phyloP scores from a whole-genome alignment of 1,140 invertebrate genomes.

The Megathymus violae region DNA sequence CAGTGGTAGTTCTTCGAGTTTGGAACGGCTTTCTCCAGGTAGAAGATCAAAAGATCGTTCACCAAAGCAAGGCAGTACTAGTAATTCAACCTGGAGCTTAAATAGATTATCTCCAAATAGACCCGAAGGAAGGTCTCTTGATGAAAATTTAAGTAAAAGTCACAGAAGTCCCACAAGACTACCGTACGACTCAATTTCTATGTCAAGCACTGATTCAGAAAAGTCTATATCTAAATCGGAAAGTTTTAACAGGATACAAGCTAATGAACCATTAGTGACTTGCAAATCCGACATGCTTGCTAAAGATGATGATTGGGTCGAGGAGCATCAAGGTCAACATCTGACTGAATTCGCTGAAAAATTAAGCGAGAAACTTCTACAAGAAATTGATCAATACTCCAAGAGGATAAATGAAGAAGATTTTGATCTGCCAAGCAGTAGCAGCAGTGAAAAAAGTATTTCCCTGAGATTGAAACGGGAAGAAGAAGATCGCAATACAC shows the following conservation, averaged over 20 bases:
- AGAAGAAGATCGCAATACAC: constrained; percentile 76
- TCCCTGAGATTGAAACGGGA: constrained; percentile 70
- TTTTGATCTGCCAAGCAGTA: constrained; percentile 79
- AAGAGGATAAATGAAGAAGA: constrained; percentile 82
- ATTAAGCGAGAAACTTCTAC: constrained; percentile 88
- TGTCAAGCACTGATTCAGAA: constrained; percentile 81
- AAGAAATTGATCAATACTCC: constrained; percentile 89
- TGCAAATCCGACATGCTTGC: constrained; percentile 81
- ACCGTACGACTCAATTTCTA: constrained; percentile 80
- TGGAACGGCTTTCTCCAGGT: constrained; percentile 80
- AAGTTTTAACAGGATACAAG: constrained; percentile 79
- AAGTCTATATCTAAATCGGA: constrained; percentile 82
- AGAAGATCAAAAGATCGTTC: constrained; percentile 81
- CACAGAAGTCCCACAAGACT: constrained; percentile 78
- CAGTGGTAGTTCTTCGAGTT: constrained; percentile 80
- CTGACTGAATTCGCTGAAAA: constrained; percentile 91
- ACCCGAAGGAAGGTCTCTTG: constrained; percentile 78
- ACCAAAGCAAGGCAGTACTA: constrained; percentile 80
- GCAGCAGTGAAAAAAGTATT: constrained; percentile 78
- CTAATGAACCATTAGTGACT: constrained; percentile 78
- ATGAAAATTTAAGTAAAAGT: constrained; percentile 75
- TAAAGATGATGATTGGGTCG: constrained; percentile 81
- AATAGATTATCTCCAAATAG: constrained; percentile 80
- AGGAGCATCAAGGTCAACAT: constrained; percentile 87
- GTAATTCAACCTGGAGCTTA: constrained; percentile 82